Percentiles rank a stretch among this genome's conserved stretches.
phyloP scores from a whole-genome alignment of 2,888 invertebrate species.

The Cheilosia vernalis region DNA sequence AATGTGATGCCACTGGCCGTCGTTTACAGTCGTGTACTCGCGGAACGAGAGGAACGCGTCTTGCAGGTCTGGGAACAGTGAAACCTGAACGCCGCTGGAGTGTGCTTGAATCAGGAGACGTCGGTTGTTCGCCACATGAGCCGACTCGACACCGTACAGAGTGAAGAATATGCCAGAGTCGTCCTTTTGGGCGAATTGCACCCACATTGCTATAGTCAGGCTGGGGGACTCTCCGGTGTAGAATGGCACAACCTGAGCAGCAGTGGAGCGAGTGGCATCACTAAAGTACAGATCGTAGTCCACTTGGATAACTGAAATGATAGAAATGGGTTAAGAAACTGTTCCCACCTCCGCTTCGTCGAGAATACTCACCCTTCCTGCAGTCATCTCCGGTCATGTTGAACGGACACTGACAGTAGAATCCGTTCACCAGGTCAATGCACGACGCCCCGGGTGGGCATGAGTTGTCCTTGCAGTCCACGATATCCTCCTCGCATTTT shows the following conservation, averaged over 20 bases:
- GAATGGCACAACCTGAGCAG: slow-evolving; percentile 96
- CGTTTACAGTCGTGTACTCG: slow-evolving; percentile 96
- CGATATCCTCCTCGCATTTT: slow-evolving; percentile 95
- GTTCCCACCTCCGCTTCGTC: too few relatives aligned
- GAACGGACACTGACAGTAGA: slow-evolving; percentile 98
- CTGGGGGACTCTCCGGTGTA: slow-evolving; percentile 90
- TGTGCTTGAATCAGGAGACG: slow-evolving; percentile 95
- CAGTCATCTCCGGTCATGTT: slow-evolving; percentile 98
- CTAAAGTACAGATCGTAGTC: slow-evolving; percentile 98
- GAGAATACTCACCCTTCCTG: slow-evolving; percentile 90
- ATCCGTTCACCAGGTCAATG: slow-evolving; percentile 94
- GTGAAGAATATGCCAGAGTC: slow-evolving; percentile 97
- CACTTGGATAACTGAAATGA: slow-evolving; percentile 94
- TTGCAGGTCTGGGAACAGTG: slow-evolving; percentile 93
- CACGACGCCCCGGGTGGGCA: slow-evolving; percentile 97
- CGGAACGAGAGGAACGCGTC: slow-evolving; percentile 95
- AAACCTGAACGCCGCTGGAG: slow-evolving; percentile 96
- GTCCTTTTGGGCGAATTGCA: slow-evolving; percentile 95
- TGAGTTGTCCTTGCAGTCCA: slow-evolving; percentile 96
- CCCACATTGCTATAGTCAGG: slow-evolving; percentile 97
- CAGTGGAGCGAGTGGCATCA: slow-evolving; percentile 94
- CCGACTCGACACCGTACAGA: slow-evolving; percentile 93
- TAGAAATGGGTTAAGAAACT: too few relatives aligned
- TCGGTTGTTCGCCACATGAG: slow-evolving; percentile 90
- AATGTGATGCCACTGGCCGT: slow-evolving; percentile 98